Conservation (phyloP, 2,113 vertebrate genomes). For the Eleginops maclovinus region DNA sequence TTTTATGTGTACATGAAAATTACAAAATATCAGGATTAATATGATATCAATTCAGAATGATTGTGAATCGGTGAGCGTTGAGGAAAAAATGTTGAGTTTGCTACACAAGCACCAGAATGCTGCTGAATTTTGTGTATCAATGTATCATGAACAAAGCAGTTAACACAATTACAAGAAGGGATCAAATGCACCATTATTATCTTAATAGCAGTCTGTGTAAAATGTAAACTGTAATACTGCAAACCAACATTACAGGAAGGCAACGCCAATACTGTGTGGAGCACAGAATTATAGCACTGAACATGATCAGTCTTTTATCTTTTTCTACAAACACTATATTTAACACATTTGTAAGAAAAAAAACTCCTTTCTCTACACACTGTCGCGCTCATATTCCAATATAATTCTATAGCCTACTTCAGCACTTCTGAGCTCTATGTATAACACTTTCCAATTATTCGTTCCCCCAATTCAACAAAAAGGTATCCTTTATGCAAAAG, state of each 20-base stretch:
- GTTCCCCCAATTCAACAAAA: conserved; percentile 44
- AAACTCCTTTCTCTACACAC: not conserved
- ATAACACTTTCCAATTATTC: conserved; percentile 30
- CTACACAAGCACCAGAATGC: conserved; percentile 75
- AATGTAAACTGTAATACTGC: conserved; percentile 72
- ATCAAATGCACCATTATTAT: conserved; percentile 67
- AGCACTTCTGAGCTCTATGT: conserved; percentile 48
- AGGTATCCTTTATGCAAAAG: conserved; percentile 58
- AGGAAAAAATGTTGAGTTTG: conserved; percentile 56
- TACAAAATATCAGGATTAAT: conserved; percentile 34
- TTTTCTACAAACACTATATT: conserved; percentile 24
- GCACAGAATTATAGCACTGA: conserved; percentile 54
- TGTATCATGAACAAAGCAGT: conserved; percentile 25
- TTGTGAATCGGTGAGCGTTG: conserved; percentile 22
- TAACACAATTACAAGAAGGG: conserved; percentile 40
- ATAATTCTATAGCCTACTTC: conserved; percentile 37
- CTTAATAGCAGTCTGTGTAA: conserved; percentile 62
- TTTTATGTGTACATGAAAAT: conserved; percentile 16
- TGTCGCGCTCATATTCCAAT: conserved; percentile 10
- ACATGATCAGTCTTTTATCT: conserved; percentile 12
- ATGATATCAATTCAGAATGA: conserved; percentile 13
- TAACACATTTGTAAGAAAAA: conserved; percentile 39
- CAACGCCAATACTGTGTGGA: conserved; percentile 57
- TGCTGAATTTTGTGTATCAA: conserved; percentile 51
- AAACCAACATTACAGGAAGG: conserved; percentile 66